Evolutionary conservation across 2,888 invertebrate genomes (phyloP).

Genomic region (Tenthredo livida): DNA sequence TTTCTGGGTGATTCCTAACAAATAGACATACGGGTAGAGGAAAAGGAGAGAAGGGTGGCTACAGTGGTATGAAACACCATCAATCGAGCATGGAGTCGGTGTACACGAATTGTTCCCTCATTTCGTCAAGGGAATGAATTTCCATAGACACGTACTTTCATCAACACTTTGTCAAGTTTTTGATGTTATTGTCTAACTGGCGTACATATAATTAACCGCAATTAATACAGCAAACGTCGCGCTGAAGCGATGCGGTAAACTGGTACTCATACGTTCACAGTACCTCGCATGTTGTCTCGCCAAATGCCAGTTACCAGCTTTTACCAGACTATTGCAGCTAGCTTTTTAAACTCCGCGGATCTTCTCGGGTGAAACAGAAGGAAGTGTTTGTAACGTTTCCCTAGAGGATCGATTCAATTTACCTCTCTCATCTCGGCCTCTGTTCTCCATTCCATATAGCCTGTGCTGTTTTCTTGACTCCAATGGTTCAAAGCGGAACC

Average conservation of each 20-base stretch:
- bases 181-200: neutral
- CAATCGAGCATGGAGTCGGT: constrained; percentile 27
- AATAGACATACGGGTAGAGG: neutral
- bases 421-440: constrained; percentile 39
- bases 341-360: constrained; percentile 35
- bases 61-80: neutral
- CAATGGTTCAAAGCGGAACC: constrained; percentile 30
- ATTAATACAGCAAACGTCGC: constrained; percentile 21
- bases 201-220: constrained; percentile 8
- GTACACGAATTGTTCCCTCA: neutral
- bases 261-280: neutral
- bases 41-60: neutral
- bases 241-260: neutral
- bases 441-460: constrained; percentile 40
- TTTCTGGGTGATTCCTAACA: constrained; percentile 3
- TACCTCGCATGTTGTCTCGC: neutral
- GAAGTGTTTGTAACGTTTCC: constrained; percentile 53
- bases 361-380: constrained; percentile 16
- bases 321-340: neutral
- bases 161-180: neutral
- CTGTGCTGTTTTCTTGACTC: constrained; percentile 44
- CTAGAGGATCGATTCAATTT: constrained; percentile 55
- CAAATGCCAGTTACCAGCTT: constrained; percentile 19
- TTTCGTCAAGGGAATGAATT: constrained; percentile 28
- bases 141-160: constrained; percentile 18